A percentile compares a stretch with the other conserved stretches of the same genome.
These are phyloP conservation scores for Athalia circularis DNA, from an alignment of 2,888 invertebrate genomes.

Conservation along the genomic window DNA sequence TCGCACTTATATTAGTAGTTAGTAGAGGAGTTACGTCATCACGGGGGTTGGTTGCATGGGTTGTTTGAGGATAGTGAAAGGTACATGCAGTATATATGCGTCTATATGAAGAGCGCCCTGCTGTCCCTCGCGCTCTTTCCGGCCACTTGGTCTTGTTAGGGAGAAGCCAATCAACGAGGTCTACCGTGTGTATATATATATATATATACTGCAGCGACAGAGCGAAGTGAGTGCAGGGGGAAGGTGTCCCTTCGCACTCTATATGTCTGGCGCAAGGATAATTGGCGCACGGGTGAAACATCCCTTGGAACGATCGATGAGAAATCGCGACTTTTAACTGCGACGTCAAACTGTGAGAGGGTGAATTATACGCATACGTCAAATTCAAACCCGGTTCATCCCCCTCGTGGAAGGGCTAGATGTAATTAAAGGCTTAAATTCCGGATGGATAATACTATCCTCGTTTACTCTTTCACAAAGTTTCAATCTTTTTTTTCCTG, in stretches of 20 bases:
- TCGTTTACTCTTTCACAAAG: too few species aligned
- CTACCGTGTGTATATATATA: too few species aligned
- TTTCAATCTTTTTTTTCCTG: not conserved
- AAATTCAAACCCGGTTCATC: not conserved
- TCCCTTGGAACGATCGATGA: constrained; percentile 14
- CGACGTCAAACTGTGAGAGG: constrained; percentile 5
- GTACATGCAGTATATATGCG: too few species aligned
- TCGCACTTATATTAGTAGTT: too few species aligned
- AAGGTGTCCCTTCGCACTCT: not conserved
- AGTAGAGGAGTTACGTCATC: too few species aligned
- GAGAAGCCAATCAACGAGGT: constrained; percentile 33
- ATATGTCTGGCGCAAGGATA: constrained; percentile 8
- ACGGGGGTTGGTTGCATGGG: too few species aligned
- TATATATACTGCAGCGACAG: not conserved
- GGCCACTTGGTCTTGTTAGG: constrained; percentile 42
- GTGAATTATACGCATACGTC: not conserved
- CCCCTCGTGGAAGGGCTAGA: too few species aligned
- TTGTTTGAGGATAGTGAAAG: too few species aligned
- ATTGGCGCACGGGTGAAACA: constrained; percentile 28
- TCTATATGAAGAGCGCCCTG: too few species aligned
- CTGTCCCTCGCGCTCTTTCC: constrained; percentile 22
- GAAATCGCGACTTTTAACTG: constrained; percentile 37
- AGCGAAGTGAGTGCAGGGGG: not conserved
- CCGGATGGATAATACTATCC: too few species aligned
- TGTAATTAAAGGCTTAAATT: too few species aligned